Conservation (phyloP, 2,113 vertebrate species). For the Dermatemys mawii region DNA sequence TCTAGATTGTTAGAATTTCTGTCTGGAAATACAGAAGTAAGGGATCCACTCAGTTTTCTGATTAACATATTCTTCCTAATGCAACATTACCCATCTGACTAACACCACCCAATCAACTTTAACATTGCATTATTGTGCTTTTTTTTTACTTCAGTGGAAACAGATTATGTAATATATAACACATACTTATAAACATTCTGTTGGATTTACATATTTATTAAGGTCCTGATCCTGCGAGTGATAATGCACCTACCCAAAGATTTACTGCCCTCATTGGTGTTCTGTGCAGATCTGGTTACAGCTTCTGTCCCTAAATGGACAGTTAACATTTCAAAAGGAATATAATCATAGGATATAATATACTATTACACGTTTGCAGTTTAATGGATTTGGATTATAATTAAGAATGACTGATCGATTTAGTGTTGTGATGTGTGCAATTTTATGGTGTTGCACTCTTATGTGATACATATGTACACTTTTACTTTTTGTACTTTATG, state of each 20-base stretch:
- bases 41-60: too few relatives aligned
- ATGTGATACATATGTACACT: not conserved
- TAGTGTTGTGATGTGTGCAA: not conserved
- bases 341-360: accelerated
- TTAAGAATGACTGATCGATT: not conserved
- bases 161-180: not conserved
- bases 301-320: not conserved
- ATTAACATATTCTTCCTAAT: not conserved
- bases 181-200: too few relatives aligned
- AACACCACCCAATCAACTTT: not conserved
- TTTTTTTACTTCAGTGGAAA: not conserved
- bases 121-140: not conserved
- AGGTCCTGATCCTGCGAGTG: not conserved
- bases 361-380: not conserved
- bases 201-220: not conserved
- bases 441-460: not conserved
- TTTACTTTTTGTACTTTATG: not conserved
- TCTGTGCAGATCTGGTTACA: not conserved
- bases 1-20: too few relatives aligned
- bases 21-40: too few relatives aligned
- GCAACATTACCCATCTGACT: not conserved
- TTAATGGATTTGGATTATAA: not conserved
- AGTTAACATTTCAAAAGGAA: not conserved
- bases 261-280: not conserved
- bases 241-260: not conserved